Percentiles rank a stretch among this genome's conserved stretches.
Evolutionary conservation across 2,113 vertebrate species (phyloP).

Genomic region (Hippocampus comes): DNA sequence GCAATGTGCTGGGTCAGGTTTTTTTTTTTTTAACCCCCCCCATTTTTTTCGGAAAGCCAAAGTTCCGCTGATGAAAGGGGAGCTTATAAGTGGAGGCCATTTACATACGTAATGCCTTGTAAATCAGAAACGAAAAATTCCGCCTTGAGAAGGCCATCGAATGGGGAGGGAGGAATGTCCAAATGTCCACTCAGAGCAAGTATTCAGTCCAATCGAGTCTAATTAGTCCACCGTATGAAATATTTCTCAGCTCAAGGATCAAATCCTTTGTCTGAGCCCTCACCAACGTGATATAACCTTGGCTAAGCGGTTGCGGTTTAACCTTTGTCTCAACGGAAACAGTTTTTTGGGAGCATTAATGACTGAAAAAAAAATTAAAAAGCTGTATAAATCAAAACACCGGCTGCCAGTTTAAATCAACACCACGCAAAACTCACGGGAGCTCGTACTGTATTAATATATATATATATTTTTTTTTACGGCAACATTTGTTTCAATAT

Average conservation of each 20-base stretch:
- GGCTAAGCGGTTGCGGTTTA: neutral
- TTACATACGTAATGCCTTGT: neutral
- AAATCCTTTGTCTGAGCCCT: constrained; percentile 1
- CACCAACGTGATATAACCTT: constrained; percentile 7
- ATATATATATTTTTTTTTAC: neutral
- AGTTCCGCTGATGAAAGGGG: constrained; percentile 13
- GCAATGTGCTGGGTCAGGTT: constrained; percentile 19
- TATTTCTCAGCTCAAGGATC: neutral
- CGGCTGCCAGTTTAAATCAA: constrained; percentile 16
- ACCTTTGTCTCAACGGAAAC: neutral
- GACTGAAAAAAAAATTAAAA: constrained; percentile 4
- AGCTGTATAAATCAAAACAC: neutral
- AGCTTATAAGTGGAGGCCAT: neutral
- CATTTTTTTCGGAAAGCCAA: constrained; percentile 8
- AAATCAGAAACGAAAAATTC: neutral
- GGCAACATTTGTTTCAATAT: constrained; percentile 16
- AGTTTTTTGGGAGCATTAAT: neutral
- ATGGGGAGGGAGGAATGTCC: neutral
- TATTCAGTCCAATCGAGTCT: neutral
- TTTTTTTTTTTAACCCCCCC: neutral
- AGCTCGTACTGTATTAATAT: neutral
- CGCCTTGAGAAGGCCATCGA: too few relatives aligned
- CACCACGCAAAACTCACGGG: constrained; percentile 21
- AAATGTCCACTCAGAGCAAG: neutral
- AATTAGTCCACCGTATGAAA: neutral